Conservation (phyloP, 2,113 vertebrate genomes). For the Cercopithecus mona region DNA sequence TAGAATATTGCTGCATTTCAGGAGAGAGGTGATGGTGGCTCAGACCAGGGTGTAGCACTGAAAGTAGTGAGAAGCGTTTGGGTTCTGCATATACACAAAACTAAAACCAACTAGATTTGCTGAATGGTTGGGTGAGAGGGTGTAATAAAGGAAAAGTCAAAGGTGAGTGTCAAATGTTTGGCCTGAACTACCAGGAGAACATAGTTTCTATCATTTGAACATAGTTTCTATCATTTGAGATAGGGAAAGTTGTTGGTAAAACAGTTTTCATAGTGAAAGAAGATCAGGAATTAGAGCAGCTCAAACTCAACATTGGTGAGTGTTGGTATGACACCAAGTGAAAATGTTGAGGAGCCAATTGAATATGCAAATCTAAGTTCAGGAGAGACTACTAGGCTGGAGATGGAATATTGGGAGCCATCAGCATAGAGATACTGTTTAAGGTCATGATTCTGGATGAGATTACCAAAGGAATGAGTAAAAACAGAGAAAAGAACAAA, state of each 20-base stretch:
- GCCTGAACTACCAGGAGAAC: not conserved
- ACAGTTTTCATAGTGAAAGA: not conserved
- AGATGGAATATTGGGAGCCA: not conserved
- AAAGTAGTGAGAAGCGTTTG: not conserved
- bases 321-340: not conserved
- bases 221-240: not conserved
- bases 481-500: not conserved
- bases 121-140: not conserved
- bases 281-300: not conserved
- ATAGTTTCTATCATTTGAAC: not conserved
- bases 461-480: not conserved
- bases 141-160: not conserved
- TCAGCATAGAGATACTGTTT: not conserved
- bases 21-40: not conserved
- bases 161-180: not conserved
- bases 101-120: not conserved
- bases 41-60: not conserved
- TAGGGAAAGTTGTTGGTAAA: not conserved
- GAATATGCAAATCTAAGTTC: not conserved
- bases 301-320: not conserved
- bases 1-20: not conserved
- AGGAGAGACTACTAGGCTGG: not conserved
- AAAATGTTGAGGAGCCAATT: not conserved
- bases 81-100: not conserved
- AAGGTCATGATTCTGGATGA: not conserved